Conservation (phyloP, 2,888 invertebrate species). For the Dascillus cervinus region DNA sequence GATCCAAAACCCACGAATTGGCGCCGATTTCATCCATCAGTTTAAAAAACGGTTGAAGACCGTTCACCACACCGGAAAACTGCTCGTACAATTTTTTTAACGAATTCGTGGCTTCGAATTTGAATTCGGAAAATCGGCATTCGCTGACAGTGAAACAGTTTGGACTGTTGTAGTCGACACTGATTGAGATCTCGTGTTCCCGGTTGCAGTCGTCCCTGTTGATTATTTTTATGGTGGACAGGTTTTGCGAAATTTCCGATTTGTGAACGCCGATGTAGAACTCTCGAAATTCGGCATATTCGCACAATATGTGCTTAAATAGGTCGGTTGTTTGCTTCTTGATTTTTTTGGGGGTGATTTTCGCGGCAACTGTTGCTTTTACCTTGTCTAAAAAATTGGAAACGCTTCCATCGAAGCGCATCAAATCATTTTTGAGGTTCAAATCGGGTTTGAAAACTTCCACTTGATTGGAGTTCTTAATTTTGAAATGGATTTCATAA, state of each 20-base stretch:
- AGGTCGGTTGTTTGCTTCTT: slow-evolving; percentile 3
- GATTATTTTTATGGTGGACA: slow-evolving; percentile 14
- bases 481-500: slow-evolving; percentile 19
- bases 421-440: no score
- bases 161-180: slow-evolving; percentile 22
- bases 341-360: slow-evolving; percentile 3
- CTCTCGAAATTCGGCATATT: slow-evolving; percentile 20
- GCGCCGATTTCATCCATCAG: slow-evolving; percentile 39
- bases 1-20: slow-evolving; percentile 40
- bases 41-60: slow-evolving; percentile 37
- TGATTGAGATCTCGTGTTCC: slow-evolving; percentile 14
- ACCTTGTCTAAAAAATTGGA: slow-evolving; percentile 23
- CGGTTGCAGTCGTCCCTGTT: slow-evolving; percentile 16
- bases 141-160: slow-evolving; percentile 28
- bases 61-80: slow-evolving; percentile 27
- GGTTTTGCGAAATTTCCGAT: slow-evolving; percentile 15
- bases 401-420: no score
- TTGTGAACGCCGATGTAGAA: slow-evolving; percentile 19
- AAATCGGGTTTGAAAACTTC: no score
- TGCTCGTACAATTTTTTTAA: slow-evolving; percentile 30
- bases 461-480: no score
- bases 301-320: slow-evolving; percentile 11
- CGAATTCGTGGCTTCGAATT: slow-evolving; percentile 20
- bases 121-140: slow-evolving; percentile 6
- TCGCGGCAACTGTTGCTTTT: slow-evolving; percentile 15